These are phyloP conservation scores for Hepsetus odoe DNA, from an alignment of 2,113 vertebrate genomes.

Conservation along the genomic window DNA sequence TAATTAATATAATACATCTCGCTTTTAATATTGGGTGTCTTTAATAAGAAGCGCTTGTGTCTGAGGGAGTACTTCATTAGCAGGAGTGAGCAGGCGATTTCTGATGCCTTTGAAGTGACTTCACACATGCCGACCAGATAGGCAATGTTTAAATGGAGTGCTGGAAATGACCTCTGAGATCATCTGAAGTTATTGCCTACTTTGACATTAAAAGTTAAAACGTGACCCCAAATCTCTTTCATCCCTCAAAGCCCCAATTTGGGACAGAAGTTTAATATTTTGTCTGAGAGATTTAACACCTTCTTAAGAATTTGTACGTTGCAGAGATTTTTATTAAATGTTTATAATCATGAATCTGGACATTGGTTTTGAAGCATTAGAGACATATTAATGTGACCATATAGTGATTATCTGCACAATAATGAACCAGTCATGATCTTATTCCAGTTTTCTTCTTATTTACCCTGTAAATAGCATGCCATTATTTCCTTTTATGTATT, in stretches of 20 bases:
- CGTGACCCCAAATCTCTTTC: slow-evolving; percentile 73
- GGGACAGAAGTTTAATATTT: slow-evolving; percentile 69
- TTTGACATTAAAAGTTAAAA: slow-evolving; percentile 76
- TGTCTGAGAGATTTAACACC: slow-evolving; percentile 63
- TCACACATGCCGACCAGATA: slow-evolving; percentile 69
- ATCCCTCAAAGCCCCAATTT: slow-evolving; percentile 71
- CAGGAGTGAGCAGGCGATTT: slow-evolving; percentile 65
- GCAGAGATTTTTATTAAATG: not conserved
- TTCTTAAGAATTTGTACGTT: slow-evolving; percentile 24
- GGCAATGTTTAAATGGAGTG: slow-evolving; percentile 73
- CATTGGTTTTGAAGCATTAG: too few species aligned
- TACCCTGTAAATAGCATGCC: too few species aligned
- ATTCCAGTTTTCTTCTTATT: too few species aligned
- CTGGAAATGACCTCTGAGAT: slow-evolving; percentile 66
- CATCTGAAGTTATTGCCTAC: slow-evolving; percentile 69
- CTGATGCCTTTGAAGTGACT: slow-evolving; percentile 77
- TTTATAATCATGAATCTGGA: not conserved
- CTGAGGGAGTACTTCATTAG: slow-evolving; percentile 70
- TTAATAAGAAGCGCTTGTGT: slow-evolving; percentile 74
- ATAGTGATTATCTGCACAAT: too few species aligned
- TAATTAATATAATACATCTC: slow-evolving; percentile 69
- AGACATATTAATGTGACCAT: too few species aligned
- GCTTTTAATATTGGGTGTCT: slow-evolving; percentile 72
- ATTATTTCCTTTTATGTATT: too few species aligned
- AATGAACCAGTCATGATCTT: too few species aligned